Conservation (phyloP, 2,797 vertebrate species). For the Cossypha caffra region DNA sequence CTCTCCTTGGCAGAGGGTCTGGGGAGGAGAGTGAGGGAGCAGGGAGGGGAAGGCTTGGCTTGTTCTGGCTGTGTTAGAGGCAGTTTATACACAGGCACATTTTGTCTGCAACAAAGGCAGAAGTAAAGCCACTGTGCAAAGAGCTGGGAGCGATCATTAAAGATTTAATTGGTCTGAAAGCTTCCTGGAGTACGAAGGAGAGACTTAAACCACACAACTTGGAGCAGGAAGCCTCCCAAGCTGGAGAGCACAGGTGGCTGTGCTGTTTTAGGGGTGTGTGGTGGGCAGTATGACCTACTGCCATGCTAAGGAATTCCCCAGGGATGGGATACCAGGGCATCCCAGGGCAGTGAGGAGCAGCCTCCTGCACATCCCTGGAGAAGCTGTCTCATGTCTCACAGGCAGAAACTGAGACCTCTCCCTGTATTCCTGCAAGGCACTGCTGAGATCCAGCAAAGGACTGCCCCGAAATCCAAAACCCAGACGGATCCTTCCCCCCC, state of each 20-base stretch:
- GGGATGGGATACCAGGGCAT: not conserved
- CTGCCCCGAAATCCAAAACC: not conserved
- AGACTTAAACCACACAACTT: not conserved
- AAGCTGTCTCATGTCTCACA: not conserved
- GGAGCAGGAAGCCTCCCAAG: not conserved
- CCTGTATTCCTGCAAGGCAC: not conserved
- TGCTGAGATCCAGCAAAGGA: not conserved
- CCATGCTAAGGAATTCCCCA: not conserved
- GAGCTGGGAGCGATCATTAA: not conserved
- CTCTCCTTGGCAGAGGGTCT: not conserved
- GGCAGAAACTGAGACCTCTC: not conserved
- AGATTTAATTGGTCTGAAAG: slow-evolving; percentile 34
- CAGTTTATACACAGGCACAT: accelerated
- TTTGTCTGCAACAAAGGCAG: not conserved
- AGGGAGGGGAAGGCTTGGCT: not conserved
- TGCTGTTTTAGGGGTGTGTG: not conserved
- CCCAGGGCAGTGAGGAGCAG: not conserved
- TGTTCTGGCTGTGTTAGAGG: not conserved
- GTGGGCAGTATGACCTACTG: not conserved
- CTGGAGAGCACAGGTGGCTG: accelerated
- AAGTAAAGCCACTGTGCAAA: not conserved
- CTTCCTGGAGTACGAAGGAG: not conserved
- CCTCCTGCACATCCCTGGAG: not conserved
- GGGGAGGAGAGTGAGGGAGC: not conserved
- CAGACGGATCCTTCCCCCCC: not conserved